A percentile compares a stretch with the other conserved stretches of the same genome.
Evolutionary conservation across 2,113 vertebrate genomes (phyloP).

Genomic region (Rattus norvegicus): DNA sequence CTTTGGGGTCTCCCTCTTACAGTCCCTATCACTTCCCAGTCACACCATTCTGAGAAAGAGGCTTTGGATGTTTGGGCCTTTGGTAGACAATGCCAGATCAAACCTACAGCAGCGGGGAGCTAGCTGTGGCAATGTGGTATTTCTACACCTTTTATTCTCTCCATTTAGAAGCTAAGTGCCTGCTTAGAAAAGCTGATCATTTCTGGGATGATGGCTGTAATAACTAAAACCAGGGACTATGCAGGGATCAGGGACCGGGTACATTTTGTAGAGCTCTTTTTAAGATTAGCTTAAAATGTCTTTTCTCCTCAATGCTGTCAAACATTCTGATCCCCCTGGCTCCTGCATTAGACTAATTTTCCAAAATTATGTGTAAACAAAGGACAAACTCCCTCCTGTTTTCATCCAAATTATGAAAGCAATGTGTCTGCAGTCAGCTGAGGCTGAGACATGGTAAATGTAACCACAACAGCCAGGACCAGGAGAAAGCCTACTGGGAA

Average conservation of each 20-base stretch:
- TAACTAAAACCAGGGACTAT: background rate
- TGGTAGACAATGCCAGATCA: too few relatives aligned
- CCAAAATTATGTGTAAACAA: background rate
- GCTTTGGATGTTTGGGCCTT: background rate
- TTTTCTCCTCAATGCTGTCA: background rate
- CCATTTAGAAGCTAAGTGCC: background rate
- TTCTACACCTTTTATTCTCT: conserved; percentile 60
- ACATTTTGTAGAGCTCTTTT: conserved; percentile 58
- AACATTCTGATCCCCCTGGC: background rate
- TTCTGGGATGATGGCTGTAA: background rate
- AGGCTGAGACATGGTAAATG: background rate
- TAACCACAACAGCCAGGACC: background rate
- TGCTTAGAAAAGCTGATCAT: background rate
- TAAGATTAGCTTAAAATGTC: background rate
- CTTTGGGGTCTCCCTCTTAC: background rate
- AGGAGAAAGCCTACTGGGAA: background rate
- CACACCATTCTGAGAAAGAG: background rate
- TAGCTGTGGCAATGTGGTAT: conserved; percentile 34
- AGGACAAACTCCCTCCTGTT: background rate
- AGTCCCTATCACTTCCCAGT: background rate
- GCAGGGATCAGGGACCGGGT: background rate
- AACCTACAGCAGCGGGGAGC: background rate
- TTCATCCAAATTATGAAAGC: background rate
- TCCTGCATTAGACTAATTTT: background rate
- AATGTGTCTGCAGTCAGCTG: background rate